Percentiles rank a stretch among this genome's conserved stretches.
Conservation (phyloP, 1,140 invertebrate genomes). For the Doryteuthis pealeii region DNA sequence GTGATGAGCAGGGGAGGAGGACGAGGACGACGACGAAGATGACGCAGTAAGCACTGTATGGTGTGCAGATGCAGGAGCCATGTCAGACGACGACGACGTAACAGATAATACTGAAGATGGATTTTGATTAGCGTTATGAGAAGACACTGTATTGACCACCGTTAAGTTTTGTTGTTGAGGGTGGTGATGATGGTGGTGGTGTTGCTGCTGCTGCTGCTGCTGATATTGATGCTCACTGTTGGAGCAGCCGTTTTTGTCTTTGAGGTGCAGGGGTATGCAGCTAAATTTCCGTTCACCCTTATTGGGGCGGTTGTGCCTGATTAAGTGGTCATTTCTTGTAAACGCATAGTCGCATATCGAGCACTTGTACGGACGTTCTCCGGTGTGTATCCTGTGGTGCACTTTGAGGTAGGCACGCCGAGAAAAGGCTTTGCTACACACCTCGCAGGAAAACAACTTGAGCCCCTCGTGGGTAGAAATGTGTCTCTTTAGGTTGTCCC, state of each 20-base stretch:
- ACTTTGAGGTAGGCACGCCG: constrained; percentile 2
- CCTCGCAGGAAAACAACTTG: constrained; percentile 19
- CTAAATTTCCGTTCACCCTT: constrained; percentile 2
- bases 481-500: constrained; percentile 6
- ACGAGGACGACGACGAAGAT: too few species aligned
- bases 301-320: background rate
- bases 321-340: background rate
- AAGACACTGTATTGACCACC: too few species aligned
- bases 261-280: background rate
- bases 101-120: too few species aligned
- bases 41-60: too few species aligned
- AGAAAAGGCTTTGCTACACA: constrained; percentile 25
- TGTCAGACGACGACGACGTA: too few species aligned
- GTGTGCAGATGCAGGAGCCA: too few species aligned
- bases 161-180: too few species aligned
- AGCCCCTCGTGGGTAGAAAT: constrained; percentile 12
- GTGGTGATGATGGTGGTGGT: too few species aligned
- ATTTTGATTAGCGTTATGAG: too few species aligned
- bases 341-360: constrained; percentile 64
- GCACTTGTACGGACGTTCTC: constrained; percentile 62
- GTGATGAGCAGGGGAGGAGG: background rate
- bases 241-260: background rate
- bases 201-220: too few species aligned
- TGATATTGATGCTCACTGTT: too few species aligned
- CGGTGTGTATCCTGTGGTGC: constrained; percentile 33